Conservation (phyloP, 1,140 invertebrate genomes). For the Zelostemma sp. region DNA sequence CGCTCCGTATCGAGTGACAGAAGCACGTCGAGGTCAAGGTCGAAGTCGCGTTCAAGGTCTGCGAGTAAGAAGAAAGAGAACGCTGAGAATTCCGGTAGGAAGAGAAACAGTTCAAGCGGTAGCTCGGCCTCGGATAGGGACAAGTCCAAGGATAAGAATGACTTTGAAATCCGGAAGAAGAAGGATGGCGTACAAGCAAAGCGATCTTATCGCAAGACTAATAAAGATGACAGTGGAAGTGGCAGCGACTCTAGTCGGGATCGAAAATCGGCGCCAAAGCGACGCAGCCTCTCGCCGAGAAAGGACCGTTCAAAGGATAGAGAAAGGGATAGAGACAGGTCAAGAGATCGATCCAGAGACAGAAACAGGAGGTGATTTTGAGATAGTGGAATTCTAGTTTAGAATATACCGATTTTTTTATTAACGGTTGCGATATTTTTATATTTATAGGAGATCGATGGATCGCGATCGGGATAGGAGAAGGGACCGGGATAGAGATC, state of each 20-base stretch:
- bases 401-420: too few species aligned
- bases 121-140: slow-evolving; percentile 63
- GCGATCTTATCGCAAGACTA: slow-evolving; percentile 86
- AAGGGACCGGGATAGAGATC: slow-evolving; percentile 65
- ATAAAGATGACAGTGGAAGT: slow-evolving; percentile 80
- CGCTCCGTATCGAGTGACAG: slow-evolving; percentile 47
- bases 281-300: slow-evolving; percentile 59
- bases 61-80: slow-evolving; percentile 66
- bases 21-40: slow-evolving; percentile 33
- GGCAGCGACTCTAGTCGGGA: slow-evolving; percentile 70
- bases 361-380: slow-evolving; percentile 48
- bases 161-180: slow-evolving; percentile 81
- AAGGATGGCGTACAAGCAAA: slow-evolving; percentile 85
- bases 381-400: too few species aligned
- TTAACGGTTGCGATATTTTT: slow-evolving; percentile 2
- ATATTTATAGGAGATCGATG: slow-evolving; percentile 59
- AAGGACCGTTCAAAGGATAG: slow-evolving; percentile 63
- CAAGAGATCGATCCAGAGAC: slow-evolving; percentile 54
- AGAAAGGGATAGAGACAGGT: slow-evolving; percentile 61
- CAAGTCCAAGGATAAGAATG: slow-evolving; percentile 73
- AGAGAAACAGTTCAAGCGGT: slow-evolving; percentile 60
- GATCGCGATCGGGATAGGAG: slow-evolving; percentile 66
- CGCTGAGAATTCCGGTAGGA: slow-evolving; percentile 56
- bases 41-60: slow-evolving; percentile 65
- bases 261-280: slow-evolving; percentile 60